Conservation (phyloP, 1,140 invertebrate species). For the Laupala kohalensis region DNA sequence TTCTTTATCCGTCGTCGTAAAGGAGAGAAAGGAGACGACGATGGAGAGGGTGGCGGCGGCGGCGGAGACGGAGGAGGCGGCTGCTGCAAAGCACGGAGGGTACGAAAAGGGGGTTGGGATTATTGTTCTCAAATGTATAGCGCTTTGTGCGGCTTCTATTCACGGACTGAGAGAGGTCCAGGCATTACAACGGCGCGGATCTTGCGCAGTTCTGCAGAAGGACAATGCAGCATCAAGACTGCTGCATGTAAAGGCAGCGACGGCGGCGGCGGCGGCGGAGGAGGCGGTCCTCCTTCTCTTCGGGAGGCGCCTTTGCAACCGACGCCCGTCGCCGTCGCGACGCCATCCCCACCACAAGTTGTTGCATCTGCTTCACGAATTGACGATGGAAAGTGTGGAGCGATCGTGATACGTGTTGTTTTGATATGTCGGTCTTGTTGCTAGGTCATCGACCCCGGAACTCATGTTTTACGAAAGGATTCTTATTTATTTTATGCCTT, state of each 20-base stretch:
- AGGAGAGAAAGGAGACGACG: slow-evolving; percentile 10
- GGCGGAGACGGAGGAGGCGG: neutral
- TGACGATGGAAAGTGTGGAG: too few species aligned
- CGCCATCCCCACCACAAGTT: too few species aligned
- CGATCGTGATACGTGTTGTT: too few species aligned
- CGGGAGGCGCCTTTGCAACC: neutral
- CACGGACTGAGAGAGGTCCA: slow-evolving; percentile 9
- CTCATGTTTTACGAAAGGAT: too few species aligned
- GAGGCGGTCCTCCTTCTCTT: neutral
- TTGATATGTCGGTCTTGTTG: too few species aligned
- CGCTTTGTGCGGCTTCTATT: slow-evolving; percentile 16
- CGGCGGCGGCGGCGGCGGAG: too few species aligned
- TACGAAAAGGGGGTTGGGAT: slow-evolving; percentile 8
- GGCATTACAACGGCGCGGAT: slow-evolving; percentile 6
- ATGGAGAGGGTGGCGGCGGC: neutral
- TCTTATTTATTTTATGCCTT: too few species aligned
- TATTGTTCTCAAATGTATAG: slow-evolving; percentile 16
- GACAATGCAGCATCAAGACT: slow-evolving; percentile 8
- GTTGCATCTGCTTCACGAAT: too few species aligned
- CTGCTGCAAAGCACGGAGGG: neutral
- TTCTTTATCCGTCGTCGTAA: slow-evolving; percentile 13
- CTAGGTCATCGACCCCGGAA: too few species aligned
- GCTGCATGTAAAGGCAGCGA: neutral
- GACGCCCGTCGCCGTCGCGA: too few species aligned
- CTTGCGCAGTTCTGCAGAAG: slow-evolving; percentile 10